Evolutionary conservation across 2,888 invertebrate species (phyloP), one percentile per base, ranked within the genome.

Genomic region (Sminthurinus aureus): DNA sequence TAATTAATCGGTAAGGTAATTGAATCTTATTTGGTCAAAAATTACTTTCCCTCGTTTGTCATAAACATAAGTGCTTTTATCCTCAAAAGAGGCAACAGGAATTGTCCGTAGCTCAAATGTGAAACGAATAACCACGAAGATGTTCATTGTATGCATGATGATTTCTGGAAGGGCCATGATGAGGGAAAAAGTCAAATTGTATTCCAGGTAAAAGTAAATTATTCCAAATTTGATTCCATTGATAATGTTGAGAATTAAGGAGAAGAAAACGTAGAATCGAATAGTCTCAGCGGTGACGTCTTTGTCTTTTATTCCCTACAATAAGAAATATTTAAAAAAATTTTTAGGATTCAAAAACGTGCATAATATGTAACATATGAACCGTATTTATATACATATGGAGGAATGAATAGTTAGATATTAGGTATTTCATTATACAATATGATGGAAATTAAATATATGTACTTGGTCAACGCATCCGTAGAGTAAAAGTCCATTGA

Each of bases 401-500:
- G 4, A 58, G 9, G 12, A 9, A 20, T 50, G 50, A 20, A n/a
- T 77, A 51, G 26, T n/a, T 8, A n/a, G 18, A 50, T 50, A 12
- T 51, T 15, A 51, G 13, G 13, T 3, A 67, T 24, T 26, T 18
- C 11, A 9, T 12, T 12, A 12, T 12, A 58, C 15, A 58, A 58
- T 58, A 15, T 58, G 58, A 79, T 66, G 18, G 3, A 64, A 79
- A 50, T 9, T n/a, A n/a, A 38, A 1, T 71, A 18, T 74, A 15
- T 26, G 26, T 20, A 82, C 82, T 67, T 18, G 24, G 38, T 82
- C 82, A 15, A 82, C 77, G 75, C 82, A 82, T 50, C 77, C 50
- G 77, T 82, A 82, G n/a, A 82, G 69, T 13, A 82, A 50, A 18
- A 82, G 67, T 22, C 82, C 82, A 67, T 82, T 82, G 50, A 82